Evolutionary conservation across 2,797 vertebrate genomes (phyloP).

Genomic region (Clamator glandarius): DNA sequence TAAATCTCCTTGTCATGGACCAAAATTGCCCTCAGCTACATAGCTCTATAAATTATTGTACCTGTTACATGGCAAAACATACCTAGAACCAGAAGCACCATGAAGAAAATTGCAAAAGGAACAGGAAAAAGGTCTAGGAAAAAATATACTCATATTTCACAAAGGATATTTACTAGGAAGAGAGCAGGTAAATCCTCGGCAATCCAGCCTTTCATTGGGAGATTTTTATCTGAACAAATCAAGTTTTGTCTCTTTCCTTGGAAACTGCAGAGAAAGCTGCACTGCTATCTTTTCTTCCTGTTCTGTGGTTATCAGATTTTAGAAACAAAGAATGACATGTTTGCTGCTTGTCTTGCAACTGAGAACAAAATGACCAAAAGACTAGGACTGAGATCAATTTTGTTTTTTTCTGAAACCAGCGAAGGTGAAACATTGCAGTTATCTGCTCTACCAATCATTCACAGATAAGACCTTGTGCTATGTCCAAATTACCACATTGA

Average conservation of each 20-base stretch:
- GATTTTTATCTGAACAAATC: not conserved
- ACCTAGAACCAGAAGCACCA: not conserved
- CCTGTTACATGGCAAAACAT: not conserved
- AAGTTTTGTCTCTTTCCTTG: not conserved
- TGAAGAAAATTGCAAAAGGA: not conserved
- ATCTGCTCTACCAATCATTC: not conserved
- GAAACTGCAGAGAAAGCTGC: not conserved
- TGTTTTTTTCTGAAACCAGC: not conserved
- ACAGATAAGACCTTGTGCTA: not conserved
- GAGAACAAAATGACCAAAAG: not conserved
- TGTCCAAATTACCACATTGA: not conserved
- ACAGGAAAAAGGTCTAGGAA: not conserved
- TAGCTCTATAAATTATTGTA: not conserved
- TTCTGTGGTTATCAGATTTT: not conserved
- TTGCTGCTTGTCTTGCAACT: not conserved
- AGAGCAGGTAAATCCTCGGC: not conserved
- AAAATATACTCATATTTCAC: not conserved
- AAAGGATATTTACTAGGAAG: conserved; percentile 16
- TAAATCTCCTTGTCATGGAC: not conserved
- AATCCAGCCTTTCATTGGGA: not conserved
- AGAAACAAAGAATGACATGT: not conserved
- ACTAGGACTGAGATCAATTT: not conserved
- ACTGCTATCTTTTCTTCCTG: not conserved
- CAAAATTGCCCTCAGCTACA: not conserved
- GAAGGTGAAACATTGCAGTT: not conserved